Evolutionary conservation across 1,140 invertebrate genomes (phyloP), one percentile per base, ranked within the genome.

Genomic region (Pogonognathellus flavescens): DNA sequence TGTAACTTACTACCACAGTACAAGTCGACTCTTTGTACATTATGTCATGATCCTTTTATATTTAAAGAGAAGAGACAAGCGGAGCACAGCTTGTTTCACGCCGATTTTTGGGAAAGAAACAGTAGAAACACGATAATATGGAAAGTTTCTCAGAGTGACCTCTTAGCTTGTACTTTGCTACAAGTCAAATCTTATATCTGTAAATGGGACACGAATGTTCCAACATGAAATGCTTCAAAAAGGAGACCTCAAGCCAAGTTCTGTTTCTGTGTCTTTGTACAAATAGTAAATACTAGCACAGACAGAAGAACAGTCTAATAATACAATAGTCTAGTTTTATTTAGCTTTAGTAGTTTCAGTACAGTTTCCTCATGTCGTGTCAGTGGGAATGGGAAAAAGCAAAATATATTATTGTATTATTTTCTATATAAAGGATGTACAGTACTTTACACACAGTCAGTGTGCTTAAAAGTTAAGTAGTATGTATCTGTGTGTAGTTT

Each of bases 21-120:
- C 11, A 13, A 13, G n/a, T n/a, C 53, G n/a, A n/a, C 2, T 3
- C 53, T 57, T n/a, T 57, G 53, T 57, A 57, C 53, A 25, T 76
- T 25, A 81, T 82, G 81, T 82, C 81, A 82, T 82, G 81, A 82
- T 82, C 81, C 81, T 57, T 62, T 82, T 82, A 25, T 62, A 41
- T 41, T 13, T 62, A 55, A 76, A 76, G 16, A 81, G 80, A 49
- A 81, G 53, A 53, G 50, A 81, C 20, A 53, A 81, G 50, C 11
- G 14, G 55, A 55, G 50, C 53, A 53, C 50, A 50, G 53, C 53
- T 31, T 25, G 50, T 57, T 31, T 81, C 80, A 55, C 53, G 50
- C 80, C 18, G 50, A 55, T 81, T 81, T 81, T 76, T 50, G 70
- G 41, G 31, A 76, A 76, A n/a, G 20, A 70, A 70, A 70, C 66